Conservation (phyloP, 2,888 invertebrate genomes). For the Chalcis sispes region DNA sequence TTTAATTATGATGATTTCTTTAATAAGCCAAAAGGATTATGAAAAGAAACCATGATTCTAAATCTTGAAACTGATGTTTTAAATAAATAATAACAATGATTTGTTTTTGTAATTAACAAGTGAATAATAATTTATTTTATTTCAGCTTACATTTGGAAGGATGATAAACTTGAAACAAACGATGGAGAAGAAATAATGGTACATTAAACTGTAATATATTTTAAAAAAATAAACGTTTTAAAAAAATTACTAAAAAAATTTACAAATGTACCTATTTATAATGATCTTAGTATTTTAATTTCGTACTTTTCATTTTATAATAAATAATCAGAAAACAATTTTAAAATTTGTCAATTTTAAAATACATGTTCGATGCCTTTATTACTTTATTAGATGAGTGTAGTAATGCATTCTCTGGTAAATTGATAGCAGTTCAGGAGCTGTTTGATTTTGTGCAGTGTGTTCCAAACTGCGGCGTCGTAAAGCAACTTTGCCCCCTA, state of each 20-base stretch:
- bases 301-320: no score
- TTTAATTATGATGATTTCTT: constrained; percentile 35
- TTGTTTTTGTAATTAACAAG: not conserved
- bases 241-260: no score
- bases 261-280: no score
- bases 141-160: no score
- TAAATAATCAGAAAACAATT: no score
- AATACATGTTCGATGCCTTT: constrained; percentile 65
- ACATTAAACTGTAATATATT: no score
- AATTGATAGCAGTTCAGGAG: constrained; percentile 69
- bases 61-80: constrained; percentile 20
- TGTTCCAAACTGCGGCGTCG: constrained; percentile 82
- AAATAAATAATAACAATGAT: constrained; percentile 23
- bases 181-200: no score
- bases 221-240: no score
- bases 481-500: constrained; percentile 79
- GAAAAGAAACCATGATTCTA: constrained; percentile 41
- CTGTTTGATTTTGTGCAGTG: constrained; percentile 76
- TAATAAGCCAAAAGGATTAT: constrained; percentile 51
- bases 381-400: constrained; percentile 62
- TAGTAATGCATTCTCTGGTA: constrained; percentile 52
- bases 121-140: constrained; percentile 6
- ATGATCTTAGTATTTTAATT: no score
- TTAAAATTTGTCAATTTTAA: no score
- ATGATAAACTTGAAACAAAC: no score